These are phyloP conservation scores for Drosophila mayaguana DNA, from an alignment of 2,888 invertebrate species.

Conservation along the genomic window DNA sequence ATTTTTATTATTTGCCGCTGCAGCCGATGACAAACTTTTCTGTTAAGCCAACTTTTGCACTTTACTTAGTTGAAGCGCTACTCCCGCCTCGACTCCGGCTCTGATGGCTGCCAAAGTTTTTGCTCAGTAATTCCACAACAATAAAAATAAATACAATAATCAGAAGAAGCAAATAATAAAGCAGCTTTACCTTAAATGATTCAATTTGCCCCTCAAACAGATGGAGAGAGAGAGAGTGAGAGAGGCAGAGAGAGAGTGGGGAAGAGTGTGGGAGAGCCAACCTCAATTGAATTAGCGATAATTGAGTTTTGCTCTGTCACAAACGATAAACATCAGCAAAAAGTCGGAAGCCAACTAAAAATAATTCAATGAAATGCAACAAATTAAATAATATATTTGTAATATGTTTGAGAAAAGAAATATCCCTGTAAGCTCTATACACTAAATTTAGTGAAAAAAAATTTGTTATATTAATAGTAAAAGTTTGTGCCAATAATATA, in stretches of 20 bases:
- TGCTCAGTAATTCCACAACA: slow-evolving; percentile 54
- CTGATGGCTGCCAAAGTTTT: slow-evolving; percentile 57
- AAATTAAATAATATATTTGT: slow-evolving; percentile 60
- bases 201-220: slow-evolving; percentile 55
- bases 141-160: slow-evolving; percentile 45
- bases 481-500: no score
- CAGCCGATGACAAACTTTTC: slow-evolving; percentile 61
- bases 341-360: slow-evolving; percentile 45
- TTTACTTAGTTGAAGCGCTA: slow-evolving; percentile 49
- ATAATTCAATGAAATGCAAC: slow-evolving; percentile 60
- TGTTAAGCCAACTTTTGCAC: slow-evolving; percentile 60
- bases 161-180: slow-evolving; percentile 51
- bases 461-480: no score
- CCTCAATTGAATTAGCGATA: slow-evolving; percentile 63
- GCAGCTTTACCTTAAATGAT: slow-evolving; percentile 63
- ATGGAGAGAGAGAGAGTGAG: slow-evolving; percentile 15
- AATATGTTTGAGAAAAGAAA: slow-evolving; percentile 30
- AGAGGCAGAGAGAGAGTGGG: not conserved
- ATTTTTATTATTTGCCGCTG: slow-evolving; percentile 57
- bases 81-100: not conserved
- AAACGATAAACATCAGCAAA: slow-evolving; percentile 53
- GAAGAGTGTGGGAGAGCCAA: not conserved
- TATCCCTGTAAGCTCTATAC: no score
- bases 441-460: no score
- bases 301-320: slow-evolving; percentile 63